A percentile compares a stretch with the other conserved stretches of the same genome.
These are phyloP conservation scores for Drosophila kambysellisi DNA, from an alignment of 2,888 invertebrate genomes.

Conservation along the genomic window DNA sequence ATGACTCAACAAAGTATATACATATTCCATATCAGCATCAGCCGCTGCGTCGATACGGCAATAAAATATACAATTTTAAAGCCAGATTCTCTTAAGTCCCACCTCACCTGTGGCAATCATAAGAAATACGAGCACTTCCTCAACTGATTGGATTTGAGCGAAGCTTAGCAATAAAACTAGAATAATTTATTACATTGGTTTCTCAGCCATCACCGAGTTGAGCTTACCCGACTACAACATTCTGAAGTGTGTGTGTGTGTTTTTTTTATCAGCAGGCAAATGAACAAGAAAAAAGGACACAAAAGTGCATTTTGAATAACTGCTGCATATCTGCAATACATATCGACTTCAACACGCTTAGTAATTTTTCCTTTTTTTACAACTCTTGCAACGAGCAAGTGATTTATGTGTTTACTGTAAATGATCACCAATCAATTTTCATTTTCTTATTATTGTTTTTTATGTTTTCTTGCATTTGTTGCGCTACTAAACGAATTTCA, in stretches of 20 bases:
- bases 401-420: constrained; percentile 6
- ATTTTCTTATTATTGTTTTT: neutral
- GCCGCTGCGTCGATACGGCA: too few relatives aligned
- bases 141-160: neutral
- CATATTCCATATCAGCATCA: too few relatives aligned
- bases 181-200: neutral
- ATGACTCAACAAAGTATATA: neutral
- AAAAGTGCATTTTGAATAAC: constrained; percentile 19
- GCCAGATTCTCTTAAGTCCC: neutral
- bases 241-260: neutral
- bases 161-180: neutral
- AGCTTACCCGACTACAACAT: neutral
- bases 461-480: neutral
- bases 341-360: constrained; percentile 15
- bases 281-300: neutral
- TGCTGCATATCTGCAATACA: constrained; percentile 67
- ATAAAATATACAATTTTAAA: too few relatives aligned
- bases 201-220: neutral
- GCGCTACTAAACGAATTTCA: constrained; percentile 45
- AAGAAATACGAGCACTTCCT: neutral
- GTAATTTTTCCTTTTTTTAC: constrained; percentile 6
- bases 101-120: neutral
- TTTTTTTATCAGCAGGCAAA: neutral
- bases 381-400: neutral
- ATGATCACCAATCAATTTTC: neutral